A percentile compares a stretch with the other conserved stretches of the same genome.
These are phyloP conservation scores for Erpobdella octoculata DNA, from an alignment of 2,888 invertebrate species.

Conservation along the genomic window DNA sequence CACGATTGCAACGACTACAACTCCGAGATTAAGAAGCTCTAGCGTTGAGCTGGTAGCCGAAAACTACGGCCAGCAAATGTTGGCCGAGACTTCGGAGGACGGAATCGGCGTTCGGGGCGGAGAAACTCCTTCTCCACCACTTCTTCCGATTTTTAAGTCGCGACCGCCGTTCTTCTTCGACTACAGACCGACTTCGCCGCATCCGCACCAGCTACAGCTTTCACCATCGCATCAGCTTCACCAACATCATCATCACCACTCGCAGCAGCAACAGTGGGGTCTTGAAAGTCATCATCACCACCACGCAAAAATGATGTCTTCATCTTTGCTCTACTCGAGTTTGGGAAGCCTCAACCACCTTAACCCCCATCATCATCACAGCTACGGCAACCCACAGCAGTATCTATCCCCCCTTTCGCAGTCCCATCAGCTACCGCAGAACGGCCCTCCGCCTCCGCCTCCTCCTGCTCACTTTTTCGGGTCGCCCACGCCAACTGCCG, in stretches of 20 bases:
- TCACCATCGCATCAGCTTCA: background rate
- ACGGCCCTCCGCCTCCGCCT: background rate
- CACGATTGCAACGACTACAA: no score
- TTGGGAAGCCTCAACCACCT: background rate
- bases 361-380: background rate
- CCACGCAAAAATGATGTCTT: background rate
- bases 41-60: no score
- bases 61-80: background rate
- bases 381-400: conserved; percentile 3
- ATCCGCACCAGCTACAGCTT: background rate
- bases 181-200: background rate
- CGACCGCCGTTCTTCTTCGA: background rate
- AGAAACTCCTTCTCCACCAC: background rate
- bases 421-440: background rate
- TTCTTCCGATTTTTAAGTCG: background rate
- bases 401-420: background rate
- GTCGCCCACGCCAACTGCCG: background rate
- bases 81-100: background rate
- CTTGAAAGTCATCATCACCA: no score
- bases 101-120: no score
- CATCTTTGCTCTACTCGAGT: background rate
- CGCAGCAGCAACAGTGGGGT: background rate
- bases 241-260: background rate
- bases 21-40: no score
- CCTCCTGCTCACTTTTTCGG: background rate